Evolutionary conservation across 1,140 invertebrate species (phyloP).

Genomic region (Brachionus calyciflorus): DNA sequence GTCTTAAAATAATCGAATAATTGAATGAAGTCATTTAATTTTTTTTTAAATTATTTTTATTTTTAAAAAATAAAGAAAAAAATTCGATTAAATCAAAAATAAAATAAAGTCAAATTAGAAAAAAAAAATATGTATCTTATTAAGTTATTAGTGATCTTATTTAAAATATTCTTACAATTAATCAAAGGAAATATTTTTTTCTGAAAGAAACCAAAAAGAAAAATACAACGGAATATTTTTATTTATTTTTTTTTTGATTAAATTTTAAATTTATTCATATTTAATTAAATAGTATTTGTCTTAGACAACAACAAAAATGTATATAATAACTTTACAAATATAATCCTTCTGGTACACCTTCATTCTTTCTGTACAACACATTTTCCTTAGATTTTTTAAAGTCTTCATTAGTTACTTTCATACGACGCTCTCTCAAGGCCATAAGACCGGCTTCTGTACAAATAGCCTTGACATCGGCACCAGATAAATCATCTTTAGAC

Average conservation of each 20-base stretch:
- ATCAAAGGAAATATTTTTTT: too few species aligned
- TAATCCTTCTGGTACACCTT: slow-evolving; percentile 95
- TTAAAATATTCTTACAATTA: too few species aligned
- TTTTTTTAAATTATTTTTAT: too few species aligned
- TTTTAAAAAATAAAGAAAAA: too few species aligned
- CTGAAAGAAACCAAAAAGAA: too few species aligned
- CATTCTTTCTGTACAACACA: slow-evolving; percentile 97
- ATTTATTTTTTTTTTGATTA: too few species aligned
- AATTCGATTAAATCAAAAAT: background rate
- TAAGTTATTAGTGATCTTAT: too few species aligned
- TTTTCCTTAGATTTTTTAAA: slow-evolving; percentile 99
- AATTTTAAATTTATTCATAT: slow-evolving; percentile 28
- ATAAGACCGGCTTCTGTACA: slow-evolving; percentile 98
- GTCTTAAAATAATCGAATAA: too few species aligned
- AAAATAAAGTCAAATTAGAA: background rate
- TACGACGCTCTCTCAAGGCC: slow-evolving; percentile 90
- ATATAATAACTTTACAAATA: slow-evolving; percentile 73
- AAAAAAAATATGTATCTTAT: too few species aligned
- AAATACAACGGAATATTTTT: too few species aligned
- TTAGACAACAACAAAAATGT: background rate
- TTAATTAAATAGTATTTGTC: slow-evolving; percentile 8
- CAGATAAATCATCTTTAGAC: slow-evolving; percentile 98
- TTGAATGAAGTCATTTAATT: too few species aligned
- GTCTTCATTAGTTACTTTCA: slow-evolving; percentile 99
- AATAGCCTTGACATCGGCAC: slow-evolving; percentile 90